Percentiles rank a stretch among this genome's conserved stretches.
Evolutionary conservation across 2,797 vertebrate genomes (phyloP).

Genomic region (Gallinago solitaria): DNA sequence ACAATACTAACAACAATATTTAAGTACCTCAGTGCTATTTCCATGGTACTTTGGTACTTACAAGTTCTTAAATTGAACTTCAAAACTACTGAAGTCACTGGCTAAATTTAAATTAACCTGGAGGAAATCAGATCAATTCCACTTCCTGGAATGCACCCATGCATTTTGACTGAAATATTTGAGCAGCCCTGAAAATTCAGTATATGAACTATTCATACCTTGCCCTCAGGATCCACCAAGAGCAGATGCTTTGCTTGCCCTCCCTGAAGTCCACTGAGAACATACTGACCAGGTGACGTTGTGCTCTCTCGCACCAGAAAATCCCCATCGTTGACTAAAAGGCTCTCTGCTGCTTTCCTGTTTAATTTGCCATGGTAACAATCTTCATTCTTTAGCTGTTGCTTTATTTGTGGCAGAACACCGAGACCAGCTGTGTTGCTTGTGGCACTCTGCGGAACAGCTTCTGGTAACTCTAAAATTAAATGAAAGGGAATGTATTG

Average conservation of each 20-base stretch:
- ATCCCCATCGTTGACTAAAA: constrained; percentile 87
- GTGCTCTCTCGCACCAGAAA: constrained; percentile 92
- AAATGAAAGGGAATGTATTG: constrained; percentile 40
- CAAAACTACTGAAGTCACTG: neutral
- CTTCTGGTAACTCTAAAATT: constrained; percentile 70
- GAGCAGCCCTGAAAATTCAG: neutral
- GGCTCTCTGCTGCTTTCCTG: constrained; percentile 87
- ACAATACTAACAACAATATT: neutral
- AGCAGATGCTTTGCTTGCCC: constrained; percentile 87
- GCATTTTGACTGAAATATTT: neutral
- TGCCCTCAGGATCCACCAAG: constrained; percentile 91
- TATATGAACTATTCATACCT: constrained; percentile 74
- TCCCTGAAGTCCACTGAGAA: constrained; percentile 91
- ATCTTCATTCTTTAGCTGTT: constrained; percentile 82
- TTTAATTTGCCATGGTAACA: constrained; percentile 93
- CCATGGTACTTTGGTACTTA: neutral
- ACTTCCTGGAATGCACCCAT: neutral
- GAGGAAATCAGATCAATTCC: neutral
- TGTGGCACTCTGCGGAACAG: constrained; percentile 68
- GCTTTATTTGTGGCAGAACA: constrained; percentile 69
- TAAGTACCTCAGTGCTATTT: neutral
- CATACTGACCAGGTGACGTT: constrained; percentile 88
- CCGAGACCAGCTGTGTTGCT: constrained; percentile 49
- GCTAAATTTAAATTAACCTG: neutral
- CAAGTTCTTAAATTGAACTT: neutral